Evolutionary conservation across 1,140 invertebrate genomes (phyloP), one percentile per base, ranked within the genome.

Genomic region (Heterodera schachtii): DNA sequence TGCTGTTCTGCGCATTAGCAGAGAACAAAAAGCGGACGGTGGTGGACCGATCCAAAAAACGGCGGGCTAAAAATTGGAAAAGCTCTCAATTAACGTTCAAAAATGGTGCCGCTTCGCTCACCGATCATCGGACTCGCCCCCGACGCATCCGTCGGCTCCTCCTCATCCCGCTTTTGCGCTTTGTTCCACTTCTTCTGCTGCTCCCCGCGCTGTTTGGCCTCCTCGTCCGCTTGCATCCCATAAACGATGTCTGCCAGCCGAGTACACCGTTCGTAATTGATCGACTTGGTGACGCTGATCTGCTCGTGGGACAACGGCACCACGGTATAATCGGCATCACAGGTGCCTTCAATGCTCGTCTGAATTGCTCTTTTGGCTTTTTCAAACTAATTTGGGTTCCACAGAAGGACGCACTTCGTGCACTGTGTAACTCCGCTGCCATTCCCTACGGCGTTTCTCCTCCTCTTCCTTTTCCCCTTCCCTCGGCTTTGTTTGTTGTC

Each of bases 291-390:
- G 31, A 71, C 31, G 19, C 44, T 71, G 8, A 71, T 41, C 69
- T 11, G 31, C 11, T 71, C n/a, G 3, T 3, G 8, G 9, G 41
- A 41, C 13, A 71, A 43, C 6, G 69, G 69, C 69, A 71, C 31
- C 21, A 71, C 11, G 8, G 69, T 71, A 41, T 71, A 71, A 11
- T 71, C 69, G 9, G 69, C 19, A 7, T 71, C 69, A 19, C 69
- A 71, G 69, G 31, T 19, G 69, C 69, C 69, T 41, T 71, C 69
- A 46, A 71, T 71, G 69, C 41, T 71, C 69, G 44, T 71, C 69
- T 71, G 11, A 64, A 64, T 64, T 31, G 31, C 31, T 31, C 31
- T 31, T 31, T 52, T 11, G 49, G 11, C 49, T 11, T 8, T 52
- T 52, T 52, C 49, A 6, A 52, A 52, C 49, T 11, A 31, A 31